Conservation (phyloP, 2,113 vertebrate genomes). For the Theropithecus gelada region DNA sequence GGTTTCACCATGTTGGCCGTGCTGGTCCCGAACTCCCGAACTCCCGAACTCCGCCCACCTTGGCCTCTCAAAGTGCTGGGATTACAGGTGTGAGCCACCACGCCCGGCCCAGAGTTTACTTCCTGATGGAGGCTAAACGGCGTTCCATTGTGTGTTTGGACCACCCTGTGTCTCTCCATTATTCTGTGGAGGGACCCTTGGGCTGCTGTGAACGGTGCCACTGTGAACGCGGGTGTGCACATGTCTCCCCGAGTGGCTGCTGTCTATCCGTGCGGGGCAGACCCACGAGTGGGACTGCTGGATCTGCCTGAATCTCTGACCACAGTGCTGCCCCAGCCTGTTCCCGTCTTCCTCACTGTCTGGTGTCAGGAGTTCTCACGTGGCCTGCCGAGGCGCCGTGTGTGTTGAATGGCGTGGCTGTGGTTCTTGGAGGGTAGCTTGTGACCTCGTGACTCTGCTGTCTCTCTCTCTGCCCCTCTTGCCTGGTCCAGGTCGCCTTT, state of each 20-base stretch:
- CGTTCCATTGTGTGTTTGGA: rapidly evolving
- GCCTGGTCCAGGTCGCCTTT: slow-evolving; percentile 76
- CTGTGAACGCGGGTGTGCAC: rapidly evolving
- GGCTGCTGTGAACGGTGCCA: rapidly evolving
- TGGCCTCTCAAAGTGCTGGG: too few relatives aligned
- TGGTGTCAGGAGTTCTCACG: rapidly evolving
- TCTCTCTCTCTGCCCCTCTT: background rate
- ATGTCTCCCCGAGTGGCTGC: rapidly evolving
- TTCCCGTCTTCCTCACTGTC: rapidly evolving
- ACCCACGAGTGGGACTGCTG: rapidly evolving
- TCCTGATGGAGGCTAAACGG: rapidly evolving
- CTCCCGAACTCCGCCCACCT: rapidly evolving
- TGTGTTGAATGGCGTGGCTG: rapidly evolving
- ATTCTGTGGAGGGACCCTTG: rapidly evolving
- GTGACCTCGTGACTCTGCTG: background rate
- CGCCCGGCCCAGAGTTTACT: rapidly evolving
- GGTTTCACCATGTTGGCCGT: too few relatives aligned
- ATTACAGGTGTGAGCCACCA: too few relatives aligned
- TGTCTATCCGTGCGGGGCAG: rapidly evolving
- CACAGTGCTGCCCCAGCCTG: rapidly evolving
- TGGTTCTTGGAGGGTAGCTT: background rate
- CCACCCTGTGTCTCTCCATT: rapidly evolving
- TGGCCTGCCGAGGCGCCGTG: rapidly evolving
- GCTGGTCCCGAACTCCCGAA: too few relatives aligned
- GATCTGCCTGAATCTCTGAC: rapidly evolving